These are phyloP conservation scores for Semicossyphus pulcher DNA, from an alignment of 2,113 vertebrate species.

Conservation along the genomic window DNA sequence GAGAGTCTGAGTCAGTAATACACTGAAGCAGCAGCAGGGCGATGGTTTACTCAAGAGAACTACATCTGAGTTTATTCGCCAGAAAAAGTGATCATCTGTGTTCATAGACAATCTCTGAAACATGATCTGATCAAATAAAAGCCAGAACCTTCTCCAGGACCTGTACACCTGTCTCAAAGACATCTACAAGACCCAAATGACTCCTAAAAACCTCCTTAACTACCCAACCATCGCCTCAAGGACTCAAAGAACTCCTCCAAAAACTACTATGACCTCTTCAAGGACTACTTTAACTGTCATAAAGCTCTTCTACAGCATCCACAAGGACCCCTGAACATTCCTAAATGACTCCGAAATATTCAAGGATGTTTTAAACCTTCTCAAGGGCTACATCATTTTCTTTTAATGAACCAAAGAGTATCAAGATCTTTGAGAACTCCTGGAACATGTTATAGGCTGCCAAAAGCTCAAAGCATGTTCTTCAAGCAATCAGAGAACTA, in stretches of 20 bases:
- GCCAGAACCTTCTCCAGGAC: neutral
- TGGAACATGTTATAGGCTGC: too few species aligned
- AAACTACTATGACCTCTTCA: neutral
- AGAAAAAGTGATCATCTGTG: neutral
- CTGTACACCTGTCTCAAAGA: neutral
- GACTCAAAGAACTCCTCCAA: neutral
- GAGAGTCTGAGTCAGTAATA: conserved; percentile 29
- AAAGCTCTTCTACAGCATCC: neutral
- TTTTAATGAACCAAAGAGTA: too few species aligned
- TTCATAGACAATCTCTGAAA: conserved; percentile 2
- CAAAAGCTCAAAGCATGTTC: too few species aligned
- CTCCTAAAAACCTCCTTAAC: neutral
- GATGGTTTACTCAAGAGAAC: neutral
- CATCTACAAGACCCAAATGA: neutral
- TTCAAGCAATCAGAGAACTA: too few species aligned
- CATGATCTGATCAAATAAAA: neutral
- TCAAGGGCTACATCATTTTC: too few species aligned
- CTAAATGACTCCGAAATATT: too few species aligned
- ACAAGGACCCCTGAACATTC: neutral
- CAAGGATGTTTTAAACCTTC: neutral
- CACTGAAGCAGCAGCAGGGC: neutral
- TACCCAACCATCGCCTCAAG: neutral
- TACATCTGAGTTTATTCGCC: neutral
- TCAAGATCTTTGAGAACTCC: too few species aligned
- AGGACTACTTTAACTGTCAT: neutral